A percentile compares a stretch with the other conserved stretches of the same genome.
These are phyloP conservation scores for Holothuria glaberrima DNA, from an alignment of 35 echinoderm and acorn worm species.

Conservation along the genomic window DNA sequence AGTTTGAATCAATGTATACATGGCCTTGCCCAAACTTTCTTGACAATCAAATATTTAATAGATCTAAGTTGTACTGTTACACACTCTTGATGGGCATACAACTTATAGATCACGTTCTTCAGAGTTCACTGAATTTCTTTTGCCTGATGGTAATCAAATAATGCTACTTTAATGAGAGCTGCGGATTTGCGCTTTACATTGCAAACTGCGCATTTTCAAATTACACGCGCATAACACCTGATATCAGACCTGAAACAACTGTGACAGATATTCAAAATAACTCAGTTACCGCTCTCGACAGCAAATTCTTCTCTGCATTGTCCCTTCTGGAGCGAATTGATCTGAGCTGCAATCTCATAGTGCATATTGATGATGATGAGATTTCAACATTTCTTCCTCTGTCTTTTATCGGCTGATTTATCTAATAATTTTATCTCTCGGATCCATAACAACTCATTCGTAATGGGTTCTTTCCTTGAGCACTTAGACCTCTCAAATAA, in stretches of 20 bases:
- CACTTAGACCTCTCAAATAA: neutral
- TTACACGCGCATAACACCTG: too few relatives aligned
- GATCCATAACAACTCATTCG: neutral
- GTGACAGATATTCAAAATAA: too few relatives aligned
- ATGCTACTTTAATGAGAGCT: too few relatives aligned
- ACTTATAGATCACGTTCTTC: neutral
- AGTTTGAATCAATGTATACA: neutral
- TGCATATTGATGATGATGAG: neutral
- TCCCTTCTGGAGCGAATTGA: neutral
- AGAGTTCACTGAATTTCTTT: neutral
- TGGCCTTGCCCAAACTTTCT: conserved; percentile 22
- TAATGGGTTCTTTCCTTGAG: neutral
- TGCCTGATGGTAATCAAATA: too few relatives aligned
- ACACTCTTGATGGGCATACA: neutral
- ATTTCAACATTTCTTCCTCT: conserved; percentile 14
- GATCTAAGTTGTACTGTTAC: neutral
- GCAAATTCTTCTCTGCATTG: neutral
- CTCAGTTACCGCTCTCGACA: neutral
- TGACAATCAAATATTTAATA: neutral
- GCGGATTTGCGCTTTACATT: too few relatives aligned
- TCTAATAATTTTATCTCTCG: neutral
- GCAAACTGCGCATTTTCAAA: too few relatives aligned
- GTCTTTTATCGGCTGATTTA: neutral
- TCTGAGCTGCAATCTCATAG: neutral
- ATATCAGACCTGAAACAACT: too few relatives aligned